Evolutionary conservation across 2,888 invertebrate species (phyloP), one percentile per base, ranked within the genome.

Genomic region (Drosophila fulvimacula): DNA sequence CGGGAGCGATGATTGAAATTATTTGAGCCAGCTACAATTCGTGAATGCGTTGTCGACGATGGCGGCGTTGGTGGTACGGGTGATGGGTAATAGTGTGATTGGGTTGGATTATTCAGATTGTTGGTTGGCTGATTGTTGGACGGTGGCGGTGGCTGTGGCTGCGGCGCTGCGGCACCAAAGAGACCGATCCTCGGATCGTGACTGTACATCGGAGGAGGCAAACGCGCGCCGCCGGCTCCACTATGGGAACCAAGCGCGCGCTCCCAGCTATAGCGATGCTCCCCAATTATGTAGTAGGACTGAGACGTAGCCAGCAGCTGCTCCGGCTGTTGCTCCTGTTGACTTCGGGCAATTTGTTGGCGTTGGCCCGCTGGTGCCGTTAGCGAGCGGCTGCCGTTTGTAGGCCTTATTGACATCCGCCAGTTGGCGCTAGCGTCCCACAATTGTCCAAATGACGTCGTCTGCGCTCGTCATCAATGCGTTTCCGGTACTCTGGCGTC

Each of bases 401-500:
- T 56, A 69, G 86, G 71, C 78, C 82, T 82, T 72, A 78, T 70
- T 57, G 64, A 77, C 81, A 81, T 81, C 69, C 81, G 72, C 67
- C 72, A 60, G 53, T 41, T 68, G 64, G 46, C 69, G 60, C 61
- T 64, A 69, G 57, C 73, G 66, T 70, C 62, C 61, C 58, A 74
- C 66, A 64, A 70, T 58, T 70, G 60, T 70, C 66, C 53, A 62
- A 62, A 32, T 66, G 34, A 51, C 38, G 46, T 65, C 59, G 44
- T 41, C 61, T 59, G 57, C 59, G 69, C 48, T 78, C 69, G 69
- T 80, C 75, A 79, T 79, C 82, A 76, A 70, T 69, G 64, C 66
- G 66, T 59, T 68, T 49, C 53, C 46, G 46, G 30, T 38, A 61
- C 63, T 73, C 59, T 69, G 61, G 69, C 53, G 51, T 46, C 72